A percentile compares a stretch with the other conserved stretches of the same genome.
Conservation (phyloP, 2,888 invertebrate genomes). For the Cephalotes varians region DNA sequence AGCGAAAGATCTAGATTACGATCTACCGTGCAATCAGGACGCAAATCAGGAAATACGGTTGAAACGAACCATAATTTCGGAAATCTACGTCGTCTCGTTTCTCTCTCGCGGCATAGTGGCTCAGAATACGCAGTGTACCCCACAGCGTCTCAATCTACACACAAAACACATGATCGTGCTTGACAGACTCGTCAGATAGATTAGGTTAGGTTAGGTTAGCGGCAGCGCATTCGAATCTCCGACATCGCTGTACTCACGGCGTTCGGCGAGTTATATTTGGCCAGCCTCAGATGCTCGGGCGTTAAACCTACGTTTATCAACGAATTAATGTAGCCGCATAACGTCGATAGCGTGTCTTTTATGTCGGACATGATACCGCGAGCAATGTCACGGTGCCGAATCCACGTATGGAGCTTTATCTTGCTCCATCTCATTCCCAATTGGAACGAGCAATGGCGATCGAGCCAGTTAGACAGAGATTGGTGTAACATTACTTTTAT, state of each 20-base stretch:
- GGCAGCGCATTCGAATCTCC: neutral
- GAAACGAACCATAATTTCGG: slow-evolving; percentile 70
- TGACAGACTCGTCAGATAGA: neutral
- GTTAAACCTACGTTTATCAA: slow-evolving; percentile 78
- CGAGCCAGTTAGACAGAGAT: no score
- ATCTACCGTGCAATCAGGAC: neutral
- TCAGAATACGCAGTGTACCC: slow-evolving; percentile 77
- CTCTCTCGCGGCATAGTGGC: slow-evolving; percentile 64
- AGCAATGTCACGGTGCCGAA: neutral
- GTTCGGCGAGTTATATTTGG: slow-evolving; percentile 81
- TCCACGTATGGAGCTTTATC: no score
- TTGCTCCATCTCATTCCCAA: no score
- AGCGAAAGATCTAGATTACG: neutral
- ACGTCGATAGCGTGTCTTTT: slow-evolving; percentile 80
- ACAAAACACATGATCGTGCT: slow-evolving; percentile 1
- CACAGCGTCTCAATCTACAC: slow-evolving; percentile 76
- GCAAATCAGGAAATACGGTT: no score
- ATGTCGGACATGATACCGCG: slow-evolving; percentile 78
- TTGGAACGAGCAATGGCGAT: no score
- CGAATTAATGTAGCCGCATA: slow-evolving; percentile 83
- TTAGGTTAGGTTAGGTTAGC: slow-evolving; percentile 31
- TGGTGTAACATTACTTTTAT: neutral
- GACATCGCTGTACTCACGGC: slow-evolving; percentile 77
- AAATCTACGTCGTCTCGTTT: slow-evolving; percentile 65
- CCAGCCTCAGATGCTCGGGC: slow-evolving; percentile 83